Conservation (phyloP, 2,113 vertebrate genomes). For the Tauraco erythrolophus region DNA sequence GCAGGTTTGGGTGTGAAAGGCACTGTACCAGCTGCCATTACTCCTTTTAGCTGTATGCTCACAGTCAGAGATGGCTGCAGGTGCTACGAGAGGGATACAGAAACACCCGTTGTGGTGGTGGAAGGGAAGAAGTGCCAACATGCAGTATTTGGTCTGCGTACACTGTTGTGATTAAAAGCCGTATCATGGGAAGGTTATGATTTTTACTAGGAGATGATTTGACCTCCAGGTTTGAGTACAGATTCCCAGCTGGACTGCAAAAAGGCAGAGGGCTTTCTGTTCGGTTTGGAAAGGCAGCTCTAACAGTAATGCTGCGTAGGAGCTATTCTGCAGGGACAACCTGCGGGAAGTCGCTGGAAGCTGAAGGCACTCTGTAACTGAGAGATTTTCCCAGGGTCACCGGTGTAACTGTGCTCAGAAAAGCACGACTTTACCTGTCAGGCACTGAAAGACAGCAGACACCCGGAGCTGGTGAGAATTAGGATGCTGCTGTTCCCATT, state of each 20-base stretch:
- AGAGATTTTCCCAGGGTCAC: neutral
- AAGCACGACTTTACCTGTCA: neutral
- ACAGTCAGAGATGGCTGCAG: neutral
- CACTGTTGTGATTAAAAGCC: neutral
- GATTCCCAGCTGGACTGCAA: neutral
- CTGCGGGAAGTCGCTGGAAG: neutral
- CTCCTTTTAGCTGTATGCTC: neutral
- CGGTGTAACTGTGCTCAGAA: neutral
- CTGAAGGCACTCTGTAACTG: neutral
- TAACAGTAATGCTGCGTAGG: too few relatives aligned
- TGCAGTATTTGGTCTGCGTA: neutral
- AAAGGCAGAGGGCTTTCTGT: neutral
- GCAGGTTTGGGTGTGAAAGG: neutral
- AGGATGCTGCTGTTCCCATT: neutral
- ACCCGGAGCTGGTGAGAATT: neutral
- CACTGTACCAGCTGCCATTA: neutral
- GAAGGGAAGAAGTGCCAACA: neutral
- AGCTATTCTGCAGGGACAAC: neutral
- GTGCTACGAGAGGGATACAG: neutral
- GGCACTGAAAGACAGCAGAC: neutral
- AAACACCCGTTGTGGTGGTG: neutral
- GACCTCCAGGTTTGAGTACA: neutral
- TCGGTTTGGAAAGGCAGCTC: neutral
- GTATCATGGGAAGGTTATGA: neutral
- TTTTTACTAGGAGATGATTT: neutral